Base-by-base conservation (phyloP, 35 echinoderm and acorn worm species). In the Apostichopus parvimensis region DNA sequence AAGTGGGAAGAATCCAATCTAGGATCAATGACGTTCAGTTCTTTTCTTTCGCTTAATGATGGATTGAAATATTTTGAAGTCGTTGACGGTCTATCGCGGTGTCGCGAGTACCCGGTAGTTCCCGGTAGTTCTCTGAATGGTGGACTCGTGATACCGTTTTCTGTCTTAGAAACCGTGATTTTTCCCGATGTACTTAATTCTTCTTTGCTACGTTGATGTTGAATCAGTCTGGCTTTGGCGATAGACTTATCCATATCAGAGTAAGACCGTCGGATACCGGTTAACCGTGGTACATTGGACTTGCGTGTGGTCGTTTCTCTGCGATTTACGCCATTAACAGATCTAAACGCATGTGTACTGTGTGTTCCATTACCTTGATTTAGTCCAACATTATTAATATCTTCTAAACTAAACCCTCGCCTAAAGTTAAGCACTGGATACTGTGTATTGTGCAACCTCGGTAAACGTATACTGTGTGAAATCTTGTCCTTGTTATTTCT, bases 241-340 rank as follows among this genome's bases (percentile, higher is more conserved):
- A 82, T 82, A 53, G 79, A 82, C 53, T 82, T 45, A 34, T 82
- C 79, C 79, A 82, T 54, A 54, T 82, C 79, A 34, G 79, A 82
- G 1, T 54, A 56, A 13, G 79, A 82, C 10, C 79, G 53, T 82
- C 79, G 34, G 45, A 82, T 17, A 17, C 79, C 79, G 3, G 55
- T 53, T 53, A 68, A 68, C 64, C 64, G 11, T 14, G 64, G 64
- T 14, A 11, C 64, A 68, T 0, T 68, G 64, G 64, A 68, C 64
- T 68, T 68, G 11, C 18, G 64, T 9, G 18, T 17, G 5, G 64
- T 11, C 18, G 64, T 68, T 68, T 14, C 64, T 45, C 34, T 45
- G 34, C 34, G 34, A 45, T 45, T 45, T 45, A 45, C 34, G 34
- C 34, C 34, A 68, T 68, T 68, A 11, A 11, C 64, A 14, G 11